Percentiles rank a stretch among this genome's conserved stretches.
These are phyloP conservation scores for Dynastes hyllus DNA, from an alignment of 2,888 invertebrate genomes.

Conservation along the genomic window DNA sequence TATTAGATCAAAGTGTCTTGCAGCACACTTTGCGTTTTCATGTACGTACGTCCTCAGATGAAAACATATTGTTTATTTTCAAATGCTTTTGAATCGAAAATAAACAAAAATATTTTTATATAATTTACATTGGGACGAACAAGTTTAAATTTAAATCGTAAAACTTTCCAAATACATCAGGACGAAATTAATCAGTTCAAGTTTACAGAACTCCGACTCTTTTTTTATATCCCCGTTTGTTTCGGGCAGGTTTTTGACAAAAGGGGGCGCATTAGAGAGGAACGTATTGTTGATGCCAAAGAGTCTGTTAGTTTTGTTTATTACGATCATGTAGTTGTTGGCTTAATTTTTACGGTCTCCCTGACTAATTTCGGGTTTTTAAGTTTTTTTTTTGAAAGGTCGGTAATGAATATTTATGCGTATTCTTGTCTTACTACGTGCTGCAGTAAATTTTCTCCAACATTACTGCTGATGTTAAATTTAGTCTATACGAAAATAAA, in stretches of 20 bases:
- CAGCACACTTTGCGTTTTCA: not conserved
- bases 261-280: not conserved
- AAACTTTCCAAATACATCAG: not conserved
- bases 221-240: constrained; percentile 27
- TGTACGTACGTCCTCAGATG: not conserved
- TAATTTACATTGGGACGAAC: not conserved
- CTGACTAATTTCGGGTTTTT: constrained; percentile 33
- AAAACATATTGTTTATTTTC: constrained; percentile 6
- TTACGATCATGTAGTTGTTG: constrained; percentile 30
- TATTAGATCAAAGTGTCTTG: constrained; percentile 7
- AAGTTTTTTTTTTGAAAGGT: not conserved
- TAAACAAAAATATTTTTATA: not conserved
- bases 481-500: constrained; percentile 36
- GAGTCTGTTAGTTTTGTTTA: constrained; percentile 37
- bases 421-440: not conserved
- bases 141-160: not conserved
- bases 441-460: constrained; percentile 11
- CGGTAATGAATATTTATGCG: constrained; percentile 28
- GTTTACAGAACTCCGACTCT: not conserved
- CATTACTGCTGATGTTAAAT: constrained; percentile 23
- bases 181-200: not conserved
- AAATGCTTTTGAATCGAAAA: not conserved
- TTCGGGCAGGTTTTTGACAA: constrained; percentile 19
- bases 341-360: constrained; percentile 33
- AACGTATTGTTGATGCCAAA: constrained; percentile 30